Evolutionary conservation across 2,888 invertebrate genomes (phyloP).

Genomic region (Macaria notata): DNA sequence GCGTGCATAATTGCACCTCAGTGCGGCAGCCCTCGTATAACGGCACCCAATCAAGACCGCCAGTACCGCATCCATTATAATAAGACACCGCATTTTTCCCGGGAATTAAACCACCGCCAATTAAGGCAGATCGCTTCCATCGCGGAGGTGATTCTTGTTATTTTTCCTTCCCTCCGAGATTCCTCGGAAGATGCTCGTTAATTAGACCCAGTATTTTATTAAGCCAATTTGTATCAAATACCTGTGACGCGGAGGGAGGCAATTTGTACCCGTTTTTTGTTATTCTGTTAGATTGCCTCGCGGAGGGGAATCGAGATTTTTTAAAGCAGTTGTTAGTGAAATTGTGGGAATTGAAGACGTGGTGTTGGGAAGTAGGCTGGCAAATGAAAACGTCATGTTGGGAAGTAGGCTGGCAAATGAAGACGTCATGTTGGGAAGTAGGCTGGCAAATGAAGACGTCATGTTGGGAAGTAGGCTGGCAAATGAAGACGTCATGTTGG

Average conservation of each 20-base stretch:
- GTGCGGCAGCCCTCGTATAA: not conserved
- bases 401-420: not conserved
- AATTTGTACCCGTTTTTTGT: conserved; percentile 36
- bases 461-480: not conserved
- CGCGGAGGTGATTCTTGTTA: conserved; percentile 73
- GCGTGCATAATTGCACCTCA: too few species aligned
- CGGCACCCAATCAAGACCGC: conserved; percentile 18
- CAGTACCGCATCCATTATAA: conserved; percentile 25
- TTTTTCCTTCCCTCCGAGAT: conserved; percentile 49
- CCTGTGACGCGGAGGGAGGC: conserved; percentile 48
- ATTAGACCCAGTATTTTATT: conserved; percentile 77
- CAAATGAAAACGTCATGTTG: not conserved
- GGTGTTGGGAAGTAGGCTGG: not conserved
- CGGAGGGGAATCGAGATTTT: conserved; percentile 37
- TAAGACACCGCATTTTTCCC: conserved; percentile 28
- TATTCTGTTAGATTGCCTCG: conserved; percentile 37
- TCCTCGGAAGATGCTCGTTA: conserved; percentile 54
- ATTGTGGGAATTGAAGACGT: conserved; percentile 29
- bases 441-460: conserved; percentile 26
- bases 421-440: too few species aligned
- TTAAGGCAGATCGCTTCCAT: conserved; percentile 70
- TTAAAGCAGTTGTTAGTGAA: conserved; percentile 33
- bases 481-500: too few species aligned
- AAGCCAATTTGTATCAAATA: conserved; percentile 76
- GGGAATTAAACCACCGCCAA: conserved; percentile 40